Conservation (phyloP, 2,888 invertebrate species). For the Anodontia alba region DNA sequence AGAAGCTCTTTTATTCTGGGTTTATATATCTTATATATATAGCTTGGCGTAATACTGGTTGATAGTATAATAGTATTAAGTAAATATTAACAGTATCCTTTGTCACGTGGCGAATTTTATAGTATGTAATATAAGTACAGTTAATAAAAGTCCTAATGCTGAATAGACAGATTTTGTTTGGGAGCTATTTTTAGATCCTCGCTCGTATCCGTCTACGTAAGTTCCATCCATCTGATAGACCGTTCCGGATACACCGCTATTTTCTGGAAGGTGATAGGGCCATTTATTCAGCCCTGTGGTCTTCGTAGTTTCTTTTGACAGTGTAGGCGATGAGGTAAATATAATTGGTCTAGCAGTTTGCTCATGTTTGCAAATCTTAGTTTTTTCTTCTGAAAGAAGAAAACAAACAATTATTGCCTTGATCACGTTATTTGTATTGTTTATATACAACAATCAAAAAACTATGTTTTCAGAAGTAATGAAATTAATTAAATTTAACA, state of each 20-base stretch:
- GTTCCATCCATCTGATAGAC: constrained; percentile 26
- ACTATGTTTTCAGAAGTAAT: no score
- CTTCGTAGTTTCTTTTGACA: neutral
- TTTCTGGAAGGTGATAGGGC: constrained; percentile 22
- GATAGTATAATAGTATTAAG: no score
- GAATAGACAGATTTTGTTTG: neutral
- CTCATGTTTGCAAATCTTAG: constrained; percentile 43
- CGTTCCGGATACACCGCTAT: constrained; percentile 24
- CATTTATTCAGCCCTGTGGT: constrained; percentile 9
- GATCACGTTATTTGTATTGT: no score
- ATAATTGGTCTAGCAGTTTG: neutral
- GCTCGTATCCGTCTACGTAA: neutral
- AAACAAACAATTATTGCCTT: no score
- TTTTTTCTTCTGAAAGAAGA: constrained; percentile 47
- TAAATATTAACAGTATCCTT: neutral
- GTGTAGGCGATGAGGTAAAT: constrained; percentile 13
- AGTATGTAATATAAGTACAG: neutral
- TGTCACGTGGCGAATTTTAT: neutral
- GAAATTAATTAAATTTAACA: no score
- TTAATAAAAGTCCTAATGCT: neutral
- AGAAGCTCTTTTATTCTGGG: no score
- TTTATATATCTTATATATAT: no score
- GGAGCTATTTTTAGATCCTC: neutral
- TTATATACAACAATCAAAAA: no score
- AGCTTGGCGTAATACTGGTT: no score